These are phyloP conservation scores for Petroica traversi DNA, from an alignment of 2,113 vertebrate genomes.

Conservation along the genomic window DNA sequence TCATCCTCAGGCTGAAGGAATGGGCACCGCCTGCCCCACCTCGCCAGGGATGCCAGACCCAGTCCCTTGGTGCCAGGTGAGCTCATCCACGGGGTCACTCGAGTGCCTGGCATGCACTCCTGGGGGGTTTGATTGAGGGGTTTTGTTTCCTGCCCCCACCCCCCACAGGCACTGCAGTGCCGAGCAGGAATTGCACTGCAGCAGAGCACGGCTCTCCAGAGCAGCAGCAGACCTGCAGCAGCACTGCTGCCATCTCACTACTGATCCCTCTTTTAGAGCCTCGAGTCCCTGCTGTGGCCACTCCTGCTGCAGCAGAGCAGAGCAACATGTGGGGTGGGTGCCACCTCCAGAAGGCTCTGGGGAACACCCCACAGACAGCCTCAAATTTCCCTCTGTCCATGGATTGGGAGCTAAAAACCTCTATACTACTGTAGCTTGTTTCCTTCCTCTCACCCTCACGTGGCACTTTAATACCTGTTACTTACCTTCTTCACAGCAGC, in stretches of 20 bases:
- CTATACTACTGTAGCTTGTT: rapidly evolving
- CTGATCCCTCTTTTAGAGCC: background rate
- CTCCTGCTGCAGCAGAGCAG: background rate
- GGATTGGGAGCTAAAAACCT: background rate
- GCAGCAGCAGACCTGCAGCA: background rate
- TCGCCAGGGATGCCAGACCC: background rate
- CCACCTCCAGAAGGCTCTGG: background rate
- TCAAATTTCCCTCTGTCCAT: background rate
- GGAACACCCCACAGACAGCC: background rate
- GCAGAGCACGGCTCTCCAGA: rapidly evolving
- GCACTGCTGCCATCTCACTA: background rate
- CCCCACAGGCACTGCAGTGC: rapidly evolving
- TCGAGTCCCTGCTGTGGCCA: background rate
- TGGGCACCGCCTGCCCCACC: background rate
- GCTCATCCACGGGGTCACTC: rapidly evolving
- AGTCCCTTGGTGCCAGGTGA: background rate
- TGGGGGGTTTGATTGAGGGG: rapidly evolving
- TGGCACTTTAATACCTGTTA: background rate
- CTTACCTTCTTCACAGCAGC: background rate
- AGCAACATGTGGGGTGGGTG: rapidly evolving
- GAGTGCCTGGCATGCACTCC: background rate
- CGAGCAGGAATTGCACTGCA: background rate
- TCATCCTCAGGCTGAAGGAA: background rate
- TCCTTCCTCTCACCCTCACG: background rate
- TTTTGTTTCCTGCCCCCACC: background rate